Evolutionary conservation across 1,140 invertebrate species (phyloP).

Genomic region (Mya arenaria): DNA sequence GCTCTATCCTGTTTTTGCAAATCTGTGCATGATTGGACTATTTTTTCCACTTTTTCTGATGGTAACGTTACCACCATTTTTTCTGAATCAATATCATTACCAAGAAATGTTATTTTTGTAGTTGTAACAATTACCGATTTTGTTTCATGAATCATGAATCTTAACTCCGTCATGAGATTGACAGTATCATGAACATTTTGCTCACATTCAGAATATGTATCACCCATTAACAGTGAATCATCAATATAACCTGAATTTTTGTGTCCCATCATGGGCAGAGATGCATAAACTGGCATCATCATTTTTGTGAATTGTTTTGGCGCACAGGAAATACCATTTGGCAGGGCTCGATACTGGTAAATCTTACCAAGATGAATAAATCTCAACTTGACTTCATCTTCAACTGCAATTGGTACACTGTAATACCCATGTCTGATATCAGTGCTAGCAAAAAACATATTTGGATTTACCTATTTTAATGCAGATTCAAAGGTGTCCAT

Average conservation of each 20-base stretch:
- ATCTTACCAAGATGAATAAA: conserved; percentile 14
- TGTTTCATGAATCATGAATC: conserved; percentile 51
- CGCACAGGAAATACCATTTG: conserved; percentile 45
- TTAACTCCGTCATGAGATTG: conserved; percentile 5
- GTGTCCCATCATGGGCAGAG: no score
- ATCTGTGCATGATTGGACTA: conserved; percentile 16
- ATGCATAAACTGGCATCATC: conserved; percentile 19
- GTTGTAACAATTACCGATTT: conserved; percentile 55
- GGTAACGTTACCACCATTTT: conserved; percentile 45
- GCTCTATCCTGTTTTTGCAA: background rate
- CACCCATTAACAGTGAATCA: no score
- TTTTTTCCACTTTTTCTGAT: conserved; percentile 30
- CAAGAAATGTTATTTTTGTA: conserved; percentile 46
- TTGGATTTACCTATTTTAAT: conserved; percentile 27
- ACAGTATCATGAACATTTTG: conserved; percentile 46
- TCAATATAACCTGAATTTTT: no score
- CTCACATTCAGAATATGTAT: no score
- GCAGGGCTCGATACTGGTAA: conserved; percentile 10
- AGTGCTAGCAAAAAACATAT: background rate
- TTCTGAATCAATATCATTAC: conserved; percentile 56
- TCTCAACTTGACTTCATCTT: conserved; percentile 26
- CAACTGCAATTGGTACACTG: conserved; percentile 7
- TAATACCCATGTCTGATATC: conserved; percentile 20
- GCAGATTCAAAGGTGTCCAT: conserved; percentile 54
- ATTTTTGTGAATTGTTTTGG: conserved; percentile 19